These are phyloP conservation scores for Mechanitis messenoides DNA, from an alignment of 2,888 invertebrate species.

Conservation along the genomic window DNA sequence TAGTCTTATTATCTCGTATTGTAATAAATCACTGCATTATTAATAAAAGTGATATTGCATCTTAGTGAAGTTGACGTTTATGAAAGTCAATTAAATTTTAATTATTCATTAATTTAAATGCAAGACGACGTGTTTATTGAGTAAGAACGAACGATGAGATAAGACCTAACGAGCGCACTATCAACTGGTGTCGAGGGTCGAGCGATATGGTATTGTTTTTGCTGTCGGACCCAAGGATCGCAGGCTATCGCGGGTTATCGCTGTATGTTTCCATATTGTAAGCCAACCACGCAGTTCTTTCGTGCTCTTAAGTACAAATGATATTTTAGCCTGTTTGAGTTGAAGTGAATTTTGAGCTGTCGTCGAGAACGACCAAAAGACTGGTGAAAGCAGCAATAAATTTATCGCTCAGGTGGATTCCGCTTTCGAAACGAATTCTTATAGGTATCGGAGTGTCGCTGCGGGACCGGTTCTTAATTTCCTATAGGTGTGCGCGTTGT, in stretches of 20 bases:
- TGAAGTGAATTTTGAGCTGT: slow-evolving; percentile 2
- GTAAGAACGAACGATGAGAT: slow-evolving; percentile 18
- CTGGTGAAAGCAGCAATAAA: slow-evolving; percentile 63
- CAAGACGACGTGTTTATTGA: slow-evolving; percentile 8
- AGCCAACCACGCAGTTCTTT: slow-evolving; percentile 22
- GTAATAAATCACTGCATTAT: too few species aligned
- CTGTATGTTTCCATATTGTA: slow-evolving; percentile 19
- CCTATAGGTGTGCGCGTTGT: slow-evolving; percentile 61
- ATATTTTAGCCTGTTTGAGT: neutral
- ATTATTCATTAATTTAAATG: neutral
- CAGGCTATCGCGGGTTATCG: slow-evolving; percentile 34
- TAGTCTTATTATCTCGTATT: too few species aligned
- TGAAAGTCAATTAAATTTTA: neutral
- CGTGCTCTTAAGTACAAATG: slow-evolving; percentile 15
- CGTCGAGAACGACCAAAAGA: slow-evolving; percentile 32
- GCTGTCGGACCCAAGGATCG: slow-evolving; percentile 29
- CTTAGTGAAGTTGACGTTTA: neutral
- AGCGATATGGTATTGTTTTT: slow-evolving; percentile 33
- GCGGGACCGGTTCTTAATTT: slow-evolving; percentile 66
- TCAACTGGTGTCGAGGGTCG: slow-evolving; percentile 35
- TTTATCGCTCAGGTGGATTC: slow-evolving; percentile 67
- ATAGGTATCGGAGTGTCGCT: slow-evolving; percentile 55
- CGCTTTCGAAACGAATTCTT: slow-evolving; percentile 71
- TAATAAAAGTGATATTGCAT: too few species aligned
- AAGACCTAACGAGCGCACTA: slow-evolving; percentile 25